These are phyloP conservation scores for Callipepla californica DNA, from an alignment of 2,113 vertebrate species.

Conservation along the genomic window DNA sequence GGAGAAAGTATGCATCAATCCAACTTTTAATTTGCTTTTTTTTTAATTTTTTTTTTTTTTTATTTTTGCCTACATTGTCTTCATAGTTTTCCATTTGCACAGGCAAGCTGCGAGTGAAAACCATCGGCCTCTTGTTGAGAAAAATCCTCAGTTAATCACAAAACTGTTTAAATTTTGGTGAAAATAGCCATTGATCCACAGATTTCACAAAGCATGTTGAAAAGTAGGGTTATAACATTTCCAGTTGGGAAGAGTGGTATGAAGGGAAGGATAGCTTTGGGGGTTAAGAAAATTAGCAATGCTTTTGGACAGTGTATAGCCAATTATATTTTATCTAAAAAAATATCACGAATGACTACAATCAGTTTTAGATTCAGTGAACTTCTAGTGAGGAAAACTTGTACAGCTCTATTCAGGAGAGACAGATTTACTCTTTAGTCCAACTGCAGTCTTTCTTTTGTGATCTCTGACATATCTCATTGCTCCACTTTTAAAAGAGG, in stretches of 20 bases:
- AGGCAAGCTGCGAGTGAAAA: background rate
- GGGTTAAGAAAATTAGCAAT: background rate
- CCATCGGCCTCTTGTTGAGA: background rate
- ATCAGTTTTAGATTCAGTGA: background rate
- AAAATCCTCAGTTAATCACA: background rate
- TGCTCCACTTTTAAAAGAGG: background rate
- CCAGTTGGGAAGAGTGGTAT: background rate
- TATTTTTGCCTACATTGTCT: background rate
- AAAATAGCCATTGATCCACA: background rate
- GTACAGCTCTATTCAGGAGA: background rate
- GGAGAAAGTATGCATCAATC: conserved; percentile 20
- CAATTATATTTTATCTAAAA: background rate
- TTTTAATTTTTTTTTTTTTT: background rate
- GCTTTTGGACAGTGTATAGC: background rate
- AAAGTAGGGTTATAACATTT: background rate
- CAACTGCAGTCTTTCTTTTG: background rate
- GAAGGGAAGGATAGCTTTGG: background rate
- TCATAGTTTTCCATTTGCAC: background rate
- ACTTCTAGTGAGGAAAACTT: background rate
- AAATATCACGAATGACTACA: background rate
- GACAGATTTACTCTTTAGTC: background rate
- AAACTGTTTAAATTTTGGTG: background rate
- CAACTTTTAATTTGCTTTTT: background rate
- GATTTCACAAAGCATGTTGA: background rate
- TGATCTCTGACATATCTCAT: background rate